Base-by-base conservation (phyloP, 2,113 vertebrate genomes). In the Spea bombifrons region DNA sequence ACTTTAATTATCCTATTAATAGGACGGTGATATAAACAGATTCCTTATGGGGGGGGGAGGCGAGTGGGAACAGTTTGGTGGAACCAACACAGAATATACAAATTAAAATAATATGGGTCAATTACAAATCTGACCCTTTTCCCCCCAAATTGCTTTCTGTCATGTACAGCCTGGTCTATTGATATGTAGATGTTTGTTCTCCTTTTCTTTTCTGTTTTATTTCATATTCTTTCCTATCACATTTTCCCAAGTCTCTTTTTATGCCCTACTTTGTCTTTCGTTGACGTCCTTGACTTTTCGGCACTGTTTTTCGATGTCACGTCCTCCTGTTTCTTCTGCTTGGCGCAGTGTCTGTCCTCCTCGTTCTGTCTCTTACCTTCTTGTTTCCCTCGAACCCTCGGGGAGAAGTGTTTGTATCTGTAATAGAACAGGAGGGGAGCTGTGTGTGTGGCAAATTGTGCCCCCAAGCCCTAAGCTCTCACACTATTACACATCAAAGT, bases 401-500 rank as follows among this genome's bases (percentile, higher is more conserved):
- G n/a, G 44, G 44, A 15, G 16, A 57, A 44, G 15, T 69, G 65
- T 67, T 76, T 68, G 75, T 69, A 45, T 3, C 66, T 55, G 13
- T 76, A 69, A 47, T 59, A 53, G 64, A 30, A 15, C 48, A 46
- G 52, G 74, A 66, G 6, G 49, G 48, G 74, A 53, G 30, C 4
- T 4, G 13, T 61, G 45, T 30, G 66, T 48, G 64, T 49, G 66
- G 66, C 44, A 76, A 69, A 76, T 68, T 76, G 66, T 59, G 5
- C 4, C 49, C 17, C 69, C 76, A 57, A 15, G 30, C 10, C 61
- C n/a, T 45, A n/a, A 13, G 46, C 13, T 52, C 61, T 50, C 48
- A 52, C 61, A 66, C 76, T 30, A 66, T 7, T 8, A 16, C 70
- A 79, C 69, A 73, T 79, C 76, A 79, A 79, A 79, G 76, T 9